Conservation (phyloP, 2,113 vertebrate genomes). For the Aspidoscelis tigris region DNA sequence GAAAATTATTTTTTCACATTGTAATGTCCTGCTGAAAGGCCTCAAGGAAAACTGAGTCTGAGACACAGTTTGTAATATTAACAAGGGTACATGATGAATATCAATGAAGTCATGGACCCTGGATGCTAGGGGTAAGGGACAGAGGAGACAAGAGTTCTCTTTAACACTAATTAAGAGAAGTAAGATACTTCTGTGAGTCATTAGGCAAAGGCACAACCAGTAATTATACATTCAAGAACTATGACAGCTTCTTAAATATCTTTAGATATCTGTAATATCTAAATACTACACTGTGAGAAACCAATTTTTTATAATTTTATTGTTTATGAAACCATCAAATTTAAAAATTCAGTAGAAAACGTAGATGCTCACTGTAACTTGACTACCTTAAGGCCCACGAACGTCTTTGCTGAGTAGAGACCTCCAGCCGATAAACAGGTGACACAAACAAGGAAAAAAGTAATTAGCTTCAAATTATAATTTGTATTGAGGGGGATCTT, state of each 20-base stretch:
- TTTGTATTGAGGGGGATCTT: conserved; percentile 2
- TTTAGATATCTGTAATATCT: neutral
- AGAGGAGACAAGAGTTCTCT: neutral
- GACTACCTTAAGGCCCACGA: neutral
- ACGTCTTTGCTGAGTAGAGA: neutral
- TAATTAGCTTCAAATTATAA: conserved; percentile 12
- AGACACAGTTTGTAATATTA: conserved; percentile 16
- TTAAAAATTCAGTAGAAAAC: neutral
- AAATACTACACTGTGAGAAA: neutral
- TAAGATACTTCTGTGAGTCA: neutral
- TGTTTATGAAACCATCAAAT: neutral
- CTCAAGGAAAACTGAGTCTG: neutral
- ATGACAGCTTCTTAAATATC: neutral
- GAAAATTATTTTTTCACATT: neutral
- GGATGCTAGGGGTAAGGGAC: neutral
- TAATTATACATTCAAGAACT: no score
- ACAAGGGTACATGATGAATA: neutral
- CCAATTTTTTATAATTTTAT: neutral
- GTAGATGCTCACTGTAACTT: neutral
- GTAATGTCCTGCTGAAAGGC: neutral
- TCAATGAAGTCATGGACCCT: neutral
- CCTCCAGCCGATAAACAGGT: neutral
- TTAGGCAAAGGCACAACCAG: neutral
- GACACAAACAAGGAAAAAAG: conserved; percentile 26
- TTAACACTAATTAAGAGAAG: neutral